Percentiles rank a stretch among this genome's conserved stretches.
These are phyloP conservation scores for Choloepus hoffmanni DNA, from an alignment of 2,113 vertebrate species.

Conservation along the genomic window DNA sequence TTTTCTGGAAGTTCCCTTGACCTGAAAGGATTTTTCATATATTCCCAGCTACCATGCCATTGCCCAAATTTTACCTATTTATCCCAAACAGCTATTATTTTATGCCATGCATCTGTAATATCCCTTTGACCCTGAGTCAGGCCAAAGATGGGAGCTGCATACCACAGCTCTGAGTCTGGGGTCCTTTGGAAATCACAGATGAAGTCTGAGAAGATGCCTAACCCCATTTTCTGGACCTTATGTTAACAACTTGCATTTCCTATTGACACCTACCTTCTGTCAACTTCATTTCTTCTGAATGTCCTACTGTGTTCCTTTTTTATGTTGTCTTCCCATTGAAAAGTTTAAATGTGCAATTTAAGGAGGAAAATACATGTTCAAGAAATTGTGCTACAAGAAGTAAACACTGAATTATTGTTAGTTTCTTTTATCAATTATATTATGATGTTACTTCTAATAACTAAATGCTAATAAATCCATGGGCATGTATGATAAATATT, in stretches of 20 bases:
- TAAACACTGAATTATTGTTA: neutral
- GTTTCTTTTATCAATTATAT: constrained; percentile 17
- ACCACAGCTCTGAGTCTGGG: neutral
- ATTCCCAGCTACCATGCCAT: neutral
- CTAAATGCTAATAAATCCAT: neutral
- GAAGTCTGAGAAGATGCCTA: neutral
- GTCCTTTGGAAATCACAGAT: neutral
- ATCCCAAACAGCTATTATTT: neutral
- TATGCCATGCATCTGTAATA: neutral
- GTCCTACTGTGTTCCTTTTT: neutral
- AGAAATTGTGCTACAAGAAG: neutral
- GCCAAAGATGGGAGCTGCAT: neutral
- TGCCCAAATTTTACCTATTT: neutral
- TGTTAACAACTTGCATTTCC: neutral
- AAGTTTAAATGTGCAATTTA: neutral
- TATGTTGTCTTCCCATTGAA: neutral
- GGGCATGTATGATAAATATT: neutral
- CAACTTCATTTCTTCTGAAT: neutral
- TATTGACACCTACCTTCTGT: neutral
- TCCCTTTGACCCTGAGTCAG: neutral
- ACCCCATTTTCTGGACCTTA: neutral
- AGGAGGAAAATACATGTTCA: neutral
- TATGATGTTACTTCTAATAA: neutral
- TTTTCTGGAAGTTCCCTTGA: neutral
- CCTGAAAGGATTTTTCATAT: neutral